A percentile compares a stretch with the other conserved stretches of the same genome.
phyloP scores from a whole-genome alignment of 2,797 vertebrate species.

The Adelosebastes latens region DNA sequence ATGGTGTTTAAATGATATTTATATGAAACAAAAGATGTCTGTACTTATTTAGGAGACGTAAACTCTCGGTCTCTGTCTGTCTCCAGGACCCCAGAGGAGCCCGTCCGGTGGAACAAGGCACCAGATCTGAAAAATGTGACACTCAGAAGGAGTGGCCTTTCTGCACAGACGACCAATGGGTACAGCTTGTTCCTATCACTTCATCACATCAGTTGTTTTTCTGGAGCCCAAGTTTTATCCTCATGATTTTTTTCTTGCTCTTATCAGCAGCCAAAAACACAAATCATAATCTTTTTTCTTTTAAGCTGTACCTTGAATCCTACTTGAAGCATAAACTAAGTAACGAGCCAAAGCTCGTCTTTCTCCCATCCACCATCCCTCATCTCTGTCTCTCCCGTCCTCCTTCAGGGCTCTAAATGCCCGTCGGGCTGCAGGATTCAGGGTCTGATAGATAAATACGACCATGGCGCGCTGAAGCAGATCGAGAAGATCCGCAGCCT shows the following conservation, averaged over 20 bases:
- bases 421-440: conserved; percentile 95
- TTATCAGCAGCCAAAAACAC: no score
- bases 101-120: conserved; percentile 76
- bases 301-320: no score
- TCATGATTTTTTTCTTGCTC: neutral
- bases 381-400: no score
- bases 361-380: no score
- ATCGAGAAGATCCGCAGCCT: conserved; percentile 85
- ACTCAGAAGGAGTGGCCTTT: conserved; percentile 85
- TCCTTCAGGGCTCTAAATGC: conserved; percentile 87
- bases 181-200: conserved; percentile 48
- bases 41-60: no score
- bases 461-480: conserved; percentile 79
- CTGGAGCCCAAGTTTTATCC: neutral
- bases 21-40: no score
- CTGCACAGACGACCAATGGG: conserved; percentile 90
- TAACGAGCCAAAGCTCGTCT: no score
- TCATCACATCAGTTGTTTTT: neutral
- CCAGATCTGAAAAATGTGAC: conserved; percentile 79
- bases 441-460: conserved; percentile 86
- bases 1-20: no score
- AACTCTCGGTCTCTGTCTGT: neutral
- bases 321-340: no score
- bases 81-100: conserved; percentile 77
- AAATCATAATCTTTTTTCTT: no score